A percentile compares a stretch with the other conserved stretches of the same genome.
phyloP scores from a whole-genome alignment of 2,797 vertebrate species.

The Tiaroga cobitis region DNA sequence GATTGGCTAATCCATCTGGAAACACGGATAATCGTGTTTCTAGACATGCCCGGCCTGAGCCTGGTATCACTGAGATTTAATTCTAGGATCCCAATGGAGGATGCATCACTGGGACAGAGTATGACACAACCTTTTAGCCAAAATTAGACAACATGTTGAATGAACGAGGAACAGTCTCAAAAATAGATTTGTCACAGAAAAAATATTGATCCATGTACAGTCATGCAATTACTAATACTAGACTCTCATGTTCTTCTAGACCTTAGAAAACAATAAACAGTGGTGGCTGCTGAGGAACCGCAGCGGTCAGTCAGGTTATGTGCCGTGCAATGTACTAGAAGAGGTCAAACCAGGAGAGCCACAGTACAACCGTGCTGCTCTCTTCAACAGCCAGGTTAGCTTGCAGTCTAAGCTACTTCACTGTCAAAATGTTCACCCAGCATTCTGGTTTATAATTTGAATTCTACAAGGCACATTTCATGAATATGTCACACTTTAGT shows the following conservation, averaged over 20 bases:
- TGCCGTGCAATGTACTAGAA: slow-evolving; percentile 83
- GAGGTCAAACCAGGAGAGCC: slow-evolving; percentile 73
- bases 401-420: background rate
- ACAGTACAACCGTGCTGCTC: slow-evolving; percentile 44
- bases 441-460: background rate
- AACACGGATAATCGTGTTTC: slow-evolving; percentile 50
- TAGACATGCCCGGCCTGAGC: slow-evolving; percentile 36
- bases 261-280: slow-evolving; percentile 83
- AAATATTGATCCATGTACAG: background rate
- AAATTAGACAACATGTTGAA: slow-evolving; percentile 25
- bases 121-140: slow-evolving; percentile 1
- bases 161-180: background rate
- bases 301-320: slow-evolving; percentile 81
- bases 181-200: slow-evolving; percentile 17
- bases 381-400: slow-evolving; percentile 59
- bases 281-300: slow-evolving; percentile 84
- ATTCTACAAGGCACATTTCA: slow-evolving; percentile 1
- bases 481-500: background rate
- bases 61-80: slow-evolving; percentile 41
- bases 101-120: background rate
- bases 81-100: slow-evolving; percentile 4
- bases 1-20: slow-evolving; percentile 50
- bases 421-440: background rate
- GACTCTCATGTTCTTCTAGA: slow-evolving; percentile 63
- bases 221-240: slow-evolving; percentile 26